Evolutionary conservation across 1,140 invertebrate species (phyloP), one percentile per base, ranked within the genome.

Genomic region (Drosophila oshimai): DNA sequence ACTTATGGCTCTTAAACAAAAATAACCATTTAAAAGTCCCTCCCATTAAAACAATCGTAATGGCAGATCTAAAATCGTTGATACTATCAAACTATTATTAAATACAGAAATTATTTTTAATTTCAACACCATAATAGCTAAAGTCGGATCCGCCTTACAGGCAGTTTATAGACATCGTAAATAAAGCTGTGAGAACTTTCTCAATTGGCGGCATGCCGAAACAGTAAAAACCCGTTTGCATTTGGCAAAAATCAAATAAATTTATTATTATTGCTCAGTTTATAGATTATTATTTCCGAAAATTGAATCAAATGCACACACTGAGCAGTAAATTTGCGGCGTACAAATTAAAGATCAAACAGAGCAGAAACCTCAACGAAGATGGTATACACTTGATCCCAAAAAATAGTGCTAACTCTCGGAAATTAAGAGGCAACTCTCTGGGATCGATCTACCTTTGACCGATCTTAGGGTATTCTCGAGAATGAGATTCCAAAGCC

Each of bases 311-410:
- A 18, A 53, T n/a, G 9, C 49, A 37, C n/a, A 24, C 20, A 34
- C 13, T 37, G 5, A 26, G 37, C 20, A 31, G 13, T 42, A 13
- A 51, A 26, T 41, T 55, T 33, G 61, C 62, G 31, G 65, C 49
- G 50, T 51, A 70, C 67, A 70, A 70, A 70, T 70, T 70, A 33
- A 49, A 70, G 67, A 70, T 70, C 67, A 70, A 70, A 70, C 53
- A 70, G 24, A 42, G 29, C 9, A 33, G 10, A 22, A 10, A 0
- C 7, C 20, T 2, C 18, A 54, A n/a, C 61, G 61, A 55, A 46
- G 4, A 9, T 3, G 15, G 4, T 6, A 47, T 46, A 69, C 62
- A 20, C 67, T 57, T 4, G 6, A 7, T 1, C 0, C 10, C 13
- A n/a, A 4, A 24, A 28, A 4, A 1, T 3, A 9, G 4, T 3